Percentiles rank a stretch among this genome's conserved stretches.
These are phyloP conservation scores for Orcinus orca DNA, from an alignment of 2,113 vertebrate genomes.

Conservation along the genomic window DNA sequence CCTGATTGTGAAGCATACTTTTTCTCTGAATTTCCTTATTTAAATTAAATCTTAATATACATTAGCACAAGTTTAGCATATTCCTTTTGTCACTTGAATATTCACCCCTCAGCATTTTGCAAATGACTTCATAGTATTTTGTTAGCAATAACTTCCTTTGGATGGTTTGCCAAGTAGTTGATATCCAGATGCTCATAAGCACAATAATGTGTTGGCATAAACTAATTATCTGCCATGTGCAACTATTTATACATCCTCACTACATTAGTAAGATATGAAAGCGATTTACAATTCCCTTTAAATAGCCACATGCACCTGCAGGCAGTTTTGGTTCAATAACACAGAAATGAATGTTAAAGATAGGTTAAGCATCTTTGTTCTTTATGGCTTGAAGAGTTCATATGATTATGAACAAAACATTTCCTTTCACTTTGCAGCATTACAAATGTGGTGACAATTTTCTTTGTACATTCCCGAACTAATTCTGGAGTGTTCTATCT, in stretches of 20 bases:
- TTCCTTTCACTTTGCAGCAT: neutral
- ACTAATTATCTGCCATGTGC: conserved; percentile 66
- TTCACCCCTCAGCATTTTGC: neutral
- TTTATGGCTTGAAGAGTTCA: conserved; percentile 50
- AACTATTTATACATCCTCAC: conserved; percentile 66
- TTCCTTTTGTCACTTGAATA: conserved; percentile 25
- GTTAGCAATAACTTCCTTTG: conserved; percentile 23
- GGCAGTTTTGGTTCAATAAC: conserved; percentile 63
- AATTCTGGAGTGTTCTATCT: neutral
- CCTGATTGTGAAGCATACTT: neutral
- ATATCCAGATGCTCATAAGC: conserved; percentile 63
- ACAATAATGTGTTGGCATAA: conserved; percentile 70
- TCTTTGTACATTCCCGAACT: conserved; percentile 14
- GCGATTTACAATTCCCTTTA: conserved; percentile 65
- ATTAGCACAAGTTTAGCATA: neutral
- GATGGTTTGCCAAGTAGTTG: conserved; percentile 44
- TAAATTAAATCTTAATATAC: neutral
- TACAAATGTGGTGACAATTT: neutral
- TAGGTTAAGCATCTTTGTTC: conserved; percentile 53
- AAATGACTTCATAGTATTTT: conserved; percentile 53
- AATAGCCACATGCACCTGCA: conserved; percentile 70
- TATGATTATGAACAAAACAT: conserved; percentile 1
- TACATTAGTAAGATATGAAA: conserved; percentile 51
- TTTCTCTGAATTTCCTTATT: neutral
- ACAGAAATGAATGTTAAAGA: conserved; percentile 58